Evolutionary conservation across 2,797 vertebrate genomes (phyloP).

Genomic region (Micropoecilia bifurca): DNA sequence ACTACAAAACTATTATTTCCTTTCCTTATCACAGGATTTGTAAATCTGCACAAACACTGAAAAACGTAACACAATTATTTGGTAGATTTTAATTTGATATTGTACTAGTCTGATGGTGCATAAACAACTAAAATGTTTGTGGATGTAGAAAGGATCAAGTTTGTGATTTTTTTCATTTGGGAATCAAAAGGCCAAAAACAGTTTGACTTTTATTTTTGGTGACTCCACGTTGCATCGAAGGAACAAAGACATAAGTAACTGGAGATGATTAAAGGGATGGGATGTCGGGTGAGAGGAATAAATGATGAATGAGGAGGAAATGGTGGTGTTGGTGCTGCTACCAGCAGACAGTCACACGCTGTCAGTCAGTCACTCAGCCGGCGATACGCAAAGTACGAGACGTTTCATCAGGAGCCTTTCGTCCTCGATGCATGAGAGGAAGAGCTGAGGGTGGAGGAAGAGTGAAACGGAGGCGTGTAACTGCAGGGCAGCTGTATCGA

Average conservation of each 20-base stretch:
- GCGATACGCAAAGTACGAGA: slow-evolving; percentile 58
- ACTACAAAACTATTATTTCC: too few relatives aligned
- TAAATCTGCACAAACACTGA: too few relatives aligned
- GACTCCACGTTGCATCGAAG: slow-evolving; percentile 48
- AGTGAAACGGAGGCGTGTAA: slow-evolving; percentile 41
- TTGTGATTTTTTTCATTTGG: slow-evolving; percentile 12
- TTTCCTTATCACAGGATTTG: too few relatives aligned
- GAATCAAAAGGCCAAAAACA: slow-evolving; percentile 65
- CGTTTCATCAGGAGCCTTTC: slow-evolving; percentile 64
- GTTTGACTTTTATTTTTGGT: slow-evolving; percentile 64
- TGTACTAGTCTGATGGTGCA: too few relatives aligned
- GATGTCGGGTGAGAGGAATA: slow-evolving; percentile 33
- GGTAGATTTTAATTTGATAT: too few relatives aligned
- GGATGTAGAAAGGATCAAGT: too few relatives aligned
- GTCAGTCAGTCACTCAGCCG: slow-evolving; percentile 54
- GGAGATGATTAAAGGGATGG: slow-evolving; percentile 58
- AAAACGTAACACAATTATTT: too few relatives aligned
- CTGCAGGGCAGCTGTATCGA: slow-evolving; percentile 77
- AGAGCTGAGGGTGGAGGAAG: slow-evolving; percentile 31
- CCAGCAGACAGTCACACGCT: slow-evolving; percentile 45
- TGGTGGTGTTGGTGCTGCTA: slow-evolving; percentile 49
- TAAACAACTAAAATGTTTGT: too few relatives aligned
- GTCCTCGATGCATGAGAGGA: slow-evolving; percentile 50
- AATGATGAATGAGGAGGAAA: slow-evolving; percentile 64
- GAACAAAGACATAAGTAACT: slow-evolving; percentile 26